phyloP scores from a whole-genome alignment of 2,113 vertebrate genomes.

The Falcunculus frontatus region DNA sequence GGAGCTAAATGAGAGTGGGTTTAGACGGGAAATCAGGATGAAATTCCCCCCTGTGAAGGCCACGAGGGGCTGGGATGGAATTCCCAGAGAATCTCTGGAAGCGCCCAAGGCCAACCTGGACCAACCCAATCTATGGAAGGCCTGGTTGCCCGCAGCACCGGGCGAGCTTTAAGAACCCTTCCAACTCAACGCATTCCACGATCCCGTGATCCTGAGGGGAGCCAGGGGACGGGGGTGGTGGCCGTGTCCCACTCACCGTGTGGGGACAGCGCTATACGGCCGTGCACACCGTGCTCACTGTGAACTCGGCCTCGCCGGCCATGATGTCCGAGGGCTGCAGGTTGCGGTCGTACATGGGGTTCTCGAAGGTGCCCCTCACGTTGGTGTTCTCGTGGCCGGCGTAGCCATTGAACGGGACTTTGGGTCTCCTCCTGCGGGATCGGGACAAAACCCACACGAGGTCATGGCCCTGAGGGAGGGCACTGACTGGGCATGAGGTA shows the following conservation, averaged over 20 bases:
- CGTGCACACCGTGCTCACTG: slow-evolving; percentile 98
- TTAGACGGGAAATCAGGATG: background rate
- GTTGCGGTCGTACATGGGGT: slow-evolving; percentile 98
- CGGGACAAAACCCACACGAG: background rate
- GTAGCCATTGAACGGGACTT: slow-evolving; percentile 96
- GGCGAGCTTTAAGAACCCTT: too few relatives aligned
- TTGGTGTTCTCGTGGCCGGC: slow-evolving; percentile 95
- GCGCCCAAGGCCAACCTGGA: background rate
- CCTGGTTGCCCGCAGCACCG: background rate
- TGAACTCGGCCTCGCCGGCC: slow-evolving; percentile 91
- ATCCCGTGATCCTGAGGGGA: background rate
- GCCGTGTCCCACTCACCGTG: slow-evolving; percentile 45
- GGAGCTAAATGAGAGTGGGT: too few relatives aligned
- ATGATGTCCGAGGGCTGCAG: slow-evolving; percentile 94
- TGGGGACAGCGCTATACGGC: slow-evolving; percentile 87
- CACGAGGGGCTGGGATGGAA: background rate
- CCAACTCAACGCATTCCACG: rapidly evolving
- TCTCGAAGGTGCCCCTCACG: slow-evolving; percentile 93
- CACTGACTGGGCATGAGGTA: too few relatives aligned
- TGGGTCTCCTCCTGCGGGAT: slow-evolving; percentile 88
- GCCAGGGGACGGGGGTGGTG: rapidly evolving
- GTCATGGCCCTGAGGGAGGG: rapidly evolving
- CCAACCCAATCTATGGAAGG: rapidly evolving
- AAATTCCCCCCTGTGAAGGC: background rate
- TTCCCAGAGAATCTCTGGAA: background rate